Conservation (phyloP, 2,113 vertebrate genomes). For the Neolamprologus kungweensis region DNA sequence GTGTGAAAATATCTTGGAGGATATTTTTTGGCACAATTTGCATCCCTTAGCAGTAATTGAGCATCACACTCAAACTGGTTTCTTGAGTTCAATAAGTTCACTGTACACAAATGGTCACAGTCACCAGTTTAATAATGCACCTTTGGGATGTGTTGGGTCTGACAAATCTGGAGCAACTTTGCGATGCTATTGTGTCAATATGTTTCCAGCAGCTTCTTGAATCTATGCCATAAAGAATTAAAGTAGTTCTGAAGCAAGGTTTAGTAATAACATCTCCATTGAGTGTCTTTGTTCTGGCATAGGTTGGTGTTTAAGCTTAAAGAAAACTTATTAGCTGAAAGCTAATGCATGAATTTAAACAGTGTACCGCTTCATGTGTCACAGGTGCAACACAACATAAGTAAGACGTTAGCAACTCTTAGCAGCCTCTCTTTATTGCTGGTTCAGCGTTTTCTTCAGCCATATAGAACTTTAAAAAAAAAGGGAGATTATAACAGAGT, state of each 20-base stretch:
- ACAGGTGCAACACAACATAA: neutral
- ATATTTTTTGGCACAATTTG: neutral
- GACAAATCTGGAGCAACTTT: neutral
- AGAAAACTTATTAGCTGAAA: neutral
- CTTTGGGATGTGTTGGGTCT: neutral
- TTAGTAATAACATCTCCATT: neutral
- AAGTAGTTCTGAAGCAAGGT: neutral
- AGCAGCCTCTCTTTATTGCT: neutral
- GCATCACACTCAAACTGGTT: neutral
- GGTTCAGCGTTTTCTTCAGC: neutral
- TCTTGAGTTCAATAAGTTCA: neutral
- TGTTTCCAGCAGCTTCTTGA: neutral
- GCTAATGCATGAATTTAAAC: neutral
- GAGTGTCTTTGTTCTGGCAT: neutral
- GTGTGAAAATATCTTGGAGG: neutral
- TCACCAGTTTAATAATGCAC: neutral
- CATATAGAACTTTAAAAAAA: accelerated
- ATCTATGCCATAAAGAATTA: neutral
- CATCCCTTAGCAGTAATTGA: neutral
- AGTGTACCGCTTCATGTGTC: neutral
- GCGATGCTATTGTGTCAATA: neutral
- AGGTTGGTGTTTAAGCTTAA: neutral
- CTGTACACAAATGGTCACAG: neutral
- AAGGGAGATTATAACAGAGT: neutral
- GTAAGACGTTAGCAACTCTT: neutral